Percentiles rank a stretch among this genome's conserved stretches.
These are phyloP conservation scores for Corella eumyota DNA, from an alignment of 23 tunicate species.

Conservation along the genomic window DNA sequence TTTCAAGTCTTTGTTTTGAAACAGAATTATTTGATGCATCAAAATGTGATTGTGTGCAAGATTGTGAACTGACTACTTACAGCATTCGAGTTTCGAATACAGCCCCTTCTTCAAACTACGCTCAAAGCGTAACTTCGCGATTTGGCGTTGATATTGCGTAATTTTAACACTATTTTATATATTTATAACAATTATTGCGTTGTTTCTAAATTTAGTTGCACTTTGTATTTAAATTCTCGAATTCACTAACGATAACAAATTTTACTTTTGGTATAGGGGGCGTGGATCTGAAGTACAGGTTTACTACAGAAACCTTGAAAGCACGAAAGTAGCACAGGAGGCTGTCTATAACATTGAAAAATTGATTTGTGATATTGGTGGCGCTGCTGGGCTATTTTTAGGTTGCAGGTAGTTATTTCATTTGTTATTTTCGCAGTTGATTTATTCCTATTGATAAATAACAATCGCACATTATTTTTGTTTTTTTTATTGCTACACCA, in stretches of 20 bases:
- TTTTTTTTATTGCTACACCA: no score
- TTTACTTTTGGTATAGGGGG: no score
- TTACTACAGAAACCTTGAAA: slow-evolving; percentile 23
- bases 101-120: slow-evolving; percentile 15
- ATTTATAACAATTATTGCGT: neutral
- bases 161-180: no score
- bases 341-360: slow-evolving; percentile 45
- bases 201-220: neutral
- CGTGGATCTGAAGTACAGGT: slow-evolving; percentile 16
- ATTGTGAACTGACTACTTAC: slow-evolving; percentile 3
- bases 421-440: no score
- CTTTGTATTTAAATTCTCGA: no score
- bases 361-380: slow-evolving; percentile 65
- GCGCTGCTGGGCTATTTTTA: slow-evolving; percentile 60
- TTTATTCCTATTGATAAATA: neutral
- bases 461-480: neutral
- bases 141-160: slow-evolving; percentile 13
- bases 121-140: neutral
- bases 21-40: slow-evolving; percentile 19
- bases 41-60: slow-evolving; percentile 29
- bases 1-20: neutral
- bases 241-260: no score
- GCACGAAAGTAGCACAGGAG: slow-evolving; percentile 15
- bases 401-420: slow-evolving; percentile 28
- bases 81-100: slow-evolving; percentile 4